Conservation (phyloP, 2,797 vertebrate species). For the Liasis olivaceus region DNA sequence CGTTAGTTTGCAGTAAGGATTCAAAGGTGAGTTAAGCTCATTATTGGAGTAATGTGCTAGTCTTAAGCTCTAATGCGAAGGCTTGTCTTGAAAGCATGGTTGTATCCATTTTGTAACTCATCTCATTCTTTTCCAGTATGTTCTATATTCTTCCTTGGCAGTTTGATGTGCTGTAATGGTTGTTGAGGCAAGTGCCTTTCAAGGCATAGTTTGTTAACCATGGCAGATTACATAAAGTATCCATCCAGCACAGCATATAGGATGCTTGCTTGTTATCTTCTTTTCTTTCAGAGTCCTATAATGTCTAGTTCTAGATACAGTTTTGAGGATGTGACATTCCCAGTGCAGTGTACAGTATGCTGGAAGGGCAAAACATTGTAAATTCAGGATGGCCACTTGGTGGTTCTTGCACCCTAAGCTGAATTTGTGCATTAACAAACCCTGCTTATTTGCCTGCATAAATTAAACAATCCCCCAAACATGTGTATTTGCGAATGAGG, state of each 20-base stretch:
- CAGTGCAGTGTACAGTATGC: background rate
- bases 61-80: background rate
- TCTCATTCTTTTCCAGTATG: background rate
- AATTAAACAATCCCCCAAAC: background rate
- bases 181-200: background rate
- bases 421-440: background rate
- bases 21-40: background rate
- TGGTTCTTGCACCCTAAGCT: background rate
- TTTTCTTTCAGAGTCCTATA: background rate
- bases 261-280: background rate
- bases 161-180: background rate
- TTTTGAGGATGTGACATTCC: background rate
- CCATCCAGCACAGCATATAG: background rate
- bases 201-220: background rate
- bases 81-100: background rate
- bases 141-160: background rate
- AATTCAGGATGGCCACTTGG: background rate
- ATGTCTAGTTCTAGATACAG: background rate
- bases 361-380: background rate
- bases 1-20: background rate
- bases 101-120: background rate
- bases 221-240: background rate
- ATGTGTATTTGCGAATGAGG: background rate
- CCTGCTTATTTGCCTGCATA: background rate
- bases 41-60: background rate